Evolutionary conservation across 2,888 invertebrate genomes (phyloP).

Genomic region (Carpatolechia fugitivella): DNA sequence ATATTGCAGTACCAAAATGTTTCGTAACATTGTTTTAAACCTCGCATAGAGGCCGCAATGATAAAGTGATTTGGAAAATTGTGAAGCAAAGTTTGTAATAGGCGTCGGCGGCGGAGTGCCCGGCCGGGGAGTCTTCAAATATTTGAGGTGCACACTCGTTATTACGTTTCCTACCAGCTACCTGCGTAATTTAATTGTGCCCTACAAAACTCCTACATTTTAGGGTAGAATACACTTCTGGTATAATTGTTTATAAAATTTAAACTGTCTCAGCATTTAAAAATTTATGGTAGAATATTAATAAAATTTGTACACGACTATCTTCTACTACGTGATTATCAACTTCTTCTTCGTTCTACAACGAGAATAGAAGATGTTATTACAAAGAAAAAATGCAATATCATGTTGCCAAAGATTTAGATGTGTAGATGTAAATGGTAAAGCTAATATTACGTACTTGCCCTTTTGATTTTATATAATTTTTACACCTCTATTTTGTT

Average conservation of each 20-base stretch:
- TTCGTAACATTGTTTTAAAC: neutral
- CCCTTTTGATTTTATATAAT: too few relatives aligned
- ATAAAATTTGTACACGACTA: too few relatives aligned
- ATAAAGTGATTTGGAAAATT: slow-evolving; percentile 16
- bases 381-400: too few relatives aligned
- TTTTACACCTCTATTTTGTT: too few relatives aligned
- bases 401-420: too few relatives aligned
- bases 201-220: slow-evolving; percentile 32
- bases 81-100: slow-evolving; percentile 8
- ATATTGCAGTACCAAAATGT: neutral
- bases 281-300: too few relatives aligned
- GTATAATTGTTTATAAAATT: neutral
- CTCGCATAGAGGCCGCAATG: slow-evolving; percentile 3
- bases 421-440: too few relatives aligned
- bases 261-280: too few relatives aligned
- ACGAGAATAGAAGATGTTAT: too few relatives aligned
- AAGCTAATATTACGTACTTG: too few relatives aligned
- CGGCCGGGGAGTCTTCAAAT: slow-evolving; percentile 49
- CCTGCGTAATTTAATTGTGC: slow-evolving; percentile 69
- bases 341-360: too few relatives aligned
- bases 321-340: too few relatives aligned
- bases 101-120: slow-evolving; percentile 35
- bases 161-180: slow-evolving; percentile 64
- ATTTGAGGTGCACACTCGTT: slow-evolving; percentile 64
- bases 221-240: neutral